Evolutionary conservation across 2,113 vertebrate species (phyloP), one percentile per base, ranked within the genome.

Genomic region (Sprattus sprattus): DNA sequence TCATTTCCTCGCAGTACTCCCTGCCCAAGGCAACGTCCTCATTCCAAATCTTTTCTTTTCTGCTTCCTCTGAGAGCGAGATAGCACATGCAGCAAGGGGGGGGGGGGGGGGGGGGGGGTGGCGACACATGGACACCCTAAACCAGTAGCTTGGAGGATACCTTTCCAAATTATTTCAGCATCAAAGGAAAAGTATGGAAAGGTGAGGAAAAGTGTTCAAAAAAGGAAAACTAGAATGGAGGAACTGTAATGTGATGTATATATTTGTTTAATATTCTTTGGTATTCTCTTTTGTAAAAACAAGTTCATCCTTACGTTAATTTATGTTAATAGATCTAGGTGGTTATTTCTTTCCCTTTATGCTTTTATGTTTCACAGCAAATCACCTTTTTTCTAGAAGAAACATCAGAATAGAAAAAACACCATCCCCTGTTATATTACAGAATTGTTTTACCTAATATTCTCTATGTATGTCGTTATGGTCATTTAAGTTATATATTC

Each of bases 1-100:
- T 94, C 89, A 94, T 95, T 95, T 95, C 93, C 92, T 93, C 91
- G 91, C 93, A 94, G 93, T 92, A 83, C 91, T 88, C 86, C 89
- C 87, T 91, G 94, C 94, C 88, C 90, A 86, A 94, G 94, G 95
- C 92, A 81, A 90, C 90, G 90, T 93, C 94, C 91, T 94, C 92
- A 93, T 94, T 94, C 89, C 89, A 89, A 89, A 86, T 89, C 83
- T 89, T 90, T 92, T 90, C 91, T 92, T 91, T 93, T 84, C 84
- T 93, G 91, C 64, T 82, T 81, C 81, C 91, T 91, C 91, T 90
- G 28, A 75, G 32, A 75, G 67, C 39, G 67, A 2, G 67, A 75
- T 39, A 75, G 11, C 8, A 39, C 8, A 39, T 0, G 28, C 28
- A 39, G 67, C 28, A 39, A 3, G 6, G 1, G 9, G 8, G 52